Base-by-base conservation (phyloP, 2,113 vertebrate genomes). In the Euleptes europaea region DNA sequence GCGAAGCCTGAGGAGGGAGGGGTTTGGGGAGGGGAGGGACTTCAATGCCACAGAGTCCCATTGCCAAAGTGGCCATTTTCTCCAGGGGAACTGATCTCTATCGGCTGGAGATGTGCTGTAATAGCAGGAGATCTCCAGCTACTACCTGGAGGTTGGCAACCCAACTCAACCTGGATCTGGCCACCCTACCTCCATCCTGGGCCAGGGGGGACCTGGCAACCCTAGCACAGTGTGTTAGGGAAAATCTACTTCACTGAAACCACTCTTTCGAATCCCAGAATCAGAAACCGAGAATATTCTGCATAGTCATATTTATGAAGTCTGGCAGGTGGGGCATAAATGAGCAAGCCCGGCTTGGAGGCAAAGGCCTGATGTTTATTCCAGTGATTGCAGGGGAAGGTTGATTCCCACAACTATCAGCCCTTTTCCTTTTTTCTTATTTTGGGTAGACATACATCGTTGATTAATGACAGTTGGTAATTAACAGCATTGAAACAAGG, bases 401-500 rank as follows among this genome's bases (percentile, higher is more conserved):
- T 70, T 89, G 40, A 38, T 90, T 82, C 83, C 78, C 89, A 88
- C 85, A 88, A 80, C 67, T 91, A 89, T 87, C 75, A 89, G 88
- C 76, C 76, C 88, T 82, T 88, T 87, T 81, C 82, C 35, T 84
- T 80, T 28, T 35, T 49, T 57, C 33, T n/a, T 44, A 73, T 60
- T 57, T 77, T 47, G 74, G 80, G 83, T 90, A 92, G 89, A 91
- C 92, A 88, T 88, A 87, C 90, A 91, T 85, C 65, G 84, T 87
- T 90, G 90, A 88, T 93, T 77, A 94, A 88, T 91, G 88, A 82
- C 81, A 73, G 83, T 93, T 66, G 49, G 70, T 67, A 91, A 94
- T 94, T 94, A 94, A 93, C 84, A 78, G 79, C 17, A 67, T 15
- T 33, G 86, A 88, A 91, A 88, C 86, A 91, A 94, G 94, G 93